Evolutionary conservation across 53 echinoderm and acorn worm species (phyloP), one percentile per base, ranked within the genome.

Genomic region (Stichopus horrens): DNA sequence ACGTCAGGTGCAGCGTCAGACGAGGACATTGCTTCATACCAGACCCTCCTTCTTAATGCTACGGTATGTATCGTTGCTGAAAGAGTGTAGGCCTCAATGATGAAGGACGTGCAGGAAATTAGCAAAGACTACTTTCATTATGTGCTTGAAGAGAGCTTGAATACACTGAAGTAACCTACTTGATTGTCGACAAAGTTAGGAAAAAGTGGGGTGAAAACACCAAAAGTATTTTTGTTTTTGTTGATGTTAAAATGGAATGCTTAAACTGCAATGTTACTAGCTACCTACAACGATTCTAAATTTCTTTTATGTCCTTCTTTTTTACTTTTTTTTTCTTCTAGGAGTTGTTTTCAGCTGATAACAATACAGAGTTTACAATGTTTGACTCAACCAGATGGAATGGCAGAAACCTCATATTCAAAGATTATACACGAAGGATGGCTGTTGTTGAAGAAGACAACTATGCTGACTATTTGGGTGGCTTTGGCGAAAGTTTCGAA

Each of bases 321-420:
- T 37, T 37, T 37, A 37, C 37, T 37, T 37, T 37, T 59, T 59
- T 59, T 9, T 0, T 59, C 23, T 60, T 74, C 21, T 58, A 93
- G 93, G 66, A 0, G 7, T 81, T 91, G 7, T 93, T 91, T 90
- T 86, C 83, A 0, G n/a, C 5, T 16, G 94, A 94, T 63, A 76
- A 16, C n/a, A 92, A 92, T 65, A 87, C 88, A 7, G 88, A 88
- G 5, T 94, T 94, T 75, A 58, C 78, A 74, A 92, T 94, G 94
- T 94, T 94, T 65, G 90, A 90, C 18, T 94, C 94, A 9, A 9
- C 74, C 5, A 2, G 0, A 0, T 91, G 52, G 11, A 14, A 23
- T 4, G 92, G 76, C 23, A 37, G 89, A 13, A 90, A 94, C 21
- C 89, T 94, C 8, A 51, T 92, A 5, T 94, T 92, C 86, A 94